Evolutionary conservation across 2,113 vertebrate genomes (phyloP).

Genomic region (Syrmaticus mikado): DNA sequence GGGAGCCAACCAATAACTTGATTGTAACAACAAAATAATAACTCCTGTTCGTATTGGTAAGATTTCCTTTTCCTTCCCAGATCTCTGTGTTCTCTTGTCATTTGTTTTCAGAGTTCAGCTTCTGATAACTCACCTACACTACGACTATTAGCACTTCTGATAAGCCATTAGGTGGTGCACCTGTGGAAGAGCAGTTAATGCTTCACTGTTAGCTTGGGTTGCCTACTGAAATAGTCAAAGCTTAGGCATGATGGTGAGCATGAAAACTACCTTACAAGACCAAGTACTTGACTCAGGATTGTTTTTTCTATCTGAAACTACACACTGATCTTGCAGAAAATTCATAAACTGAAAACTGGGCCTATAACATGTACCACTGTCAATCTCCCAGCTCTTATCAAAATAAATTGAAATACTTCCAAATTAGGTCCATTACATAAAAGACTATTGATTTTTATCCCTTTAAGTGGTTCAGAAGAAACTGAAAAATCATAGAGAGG

Average conservation of each 20-base stretch:
- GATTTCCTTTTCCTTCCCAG: background rate
- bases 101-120: background rate
- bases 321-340: background rate
- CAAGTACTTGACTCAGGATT: background rate
- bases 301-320: background rate
- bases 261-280: background rate
- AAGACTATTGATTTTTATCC: background rate
- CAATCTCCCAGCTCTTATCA: background rate
- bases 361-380: background rate
- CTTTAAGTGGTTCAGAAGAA: background rate
- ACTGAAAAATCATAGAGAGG: background rate
- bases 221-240: background rate
- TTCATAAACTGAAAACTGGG: background rate
- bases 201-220: background rate
- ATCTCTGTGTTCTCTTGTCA: background rate
- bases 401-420: background rate
- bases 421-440: background rate
- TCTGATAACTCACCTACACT: background rate
- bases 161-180: background rate
- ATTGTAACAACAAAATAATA: background rate
- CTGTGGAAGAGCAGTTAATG: background rate
- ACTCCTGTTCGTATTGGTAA: background rate
- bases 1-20: background rate
- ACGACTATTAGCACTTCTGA: background rate
- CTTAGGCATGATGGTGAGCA: background rate